phyloP scores from a whole-genome alignment of 2,797 vertebrate species.

The Aphelocoma californica region DNA sequence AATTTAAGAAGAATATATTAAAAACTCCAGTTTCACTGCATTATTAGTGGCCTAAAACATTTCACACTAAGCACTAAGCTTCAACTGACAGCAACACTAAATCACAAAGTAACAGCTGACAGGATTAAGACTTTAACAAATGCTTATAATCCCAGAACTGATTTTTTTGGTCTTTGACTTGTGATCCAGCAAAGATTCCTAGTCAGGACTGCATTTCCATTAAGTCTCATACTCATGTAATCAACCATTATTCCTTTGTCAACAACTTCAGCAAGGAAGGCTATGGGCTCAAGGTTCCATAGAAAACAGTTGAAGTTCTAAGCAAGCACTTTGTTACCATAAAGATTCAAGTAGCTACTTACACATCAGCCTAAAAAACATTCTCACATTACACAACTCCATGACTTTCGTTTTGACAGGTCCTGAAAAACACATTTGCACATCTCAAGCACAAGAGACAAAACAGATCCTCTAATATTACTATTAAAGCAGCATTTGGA shows the following conservation, averaged over 20 bases:
- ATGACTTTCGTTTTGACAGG: conserved; percentile 21
- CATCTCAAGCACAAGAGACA: conserved; percentile 19
- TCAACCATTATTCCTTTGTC: neutral
- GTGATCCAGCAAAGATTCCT: neutral
- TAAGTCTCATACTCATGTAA: neutral
- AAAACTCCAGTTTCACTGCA: neutral
- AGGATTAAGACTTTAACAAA: conserved; percentile 24
- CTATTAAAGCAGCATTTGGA: conserved; percentile 27
- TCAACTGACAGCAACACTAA: conserved; percentile 31
- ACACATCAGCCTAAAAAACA: neutral
- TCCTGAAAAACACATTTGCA: conserved; percentile 26
- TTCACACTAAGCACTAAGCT: neutral
- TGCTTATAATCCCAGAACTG: neutral
- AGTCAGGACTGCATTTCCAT: neutral
- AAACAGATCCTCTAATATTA: conserved; percentile 22
- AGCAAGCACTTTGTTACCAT: neutral
- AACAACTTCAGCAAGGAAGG: neutral
- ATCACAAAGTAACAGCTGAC: neutral
- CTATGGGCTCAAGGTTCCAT: neutral
- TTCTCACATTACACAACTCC: neutral
- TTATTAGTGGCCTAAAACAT: neutral
- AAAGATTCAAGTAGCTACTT: neutral
- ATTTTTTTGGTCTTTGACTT: neutral
- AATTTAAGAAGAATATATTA: neutral
- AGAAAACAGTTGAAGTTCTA: neutral